Evolutionary conservation across 2,113 vertebrate genomes (phyloP).

Genomic region (Hirundichthys speculiger): DNA sequence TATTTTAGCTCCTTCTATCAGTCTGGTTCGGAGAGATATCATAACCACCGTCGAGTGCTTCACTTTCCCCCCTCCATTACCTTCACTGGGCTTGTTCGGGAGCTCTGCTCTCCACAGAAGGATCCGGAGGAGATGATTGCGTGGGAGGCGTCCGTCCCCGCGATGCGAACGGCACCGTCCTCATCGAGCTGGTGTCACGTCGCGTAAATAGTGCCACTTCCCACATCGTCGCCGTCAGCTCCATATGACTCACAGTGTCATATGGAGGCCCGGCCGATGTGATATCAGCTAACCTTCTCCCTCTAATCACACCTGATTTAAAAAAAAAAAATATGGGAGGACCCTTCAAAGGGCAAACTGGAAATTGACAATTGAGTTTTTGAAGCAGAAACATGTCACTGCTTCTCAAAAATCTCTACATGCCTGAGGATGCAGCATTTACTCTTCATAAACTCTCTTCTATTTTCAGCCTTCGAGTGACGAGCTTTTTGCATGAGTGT

Average conservation of each 20-base stretch:
- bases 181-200: too few species aligned
- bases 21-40: conserved; percentile 28
- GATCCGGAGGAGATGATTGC: neutral
- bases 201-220: conserved; percentile 25
- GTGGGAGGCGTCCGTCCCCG: too few species aligned
- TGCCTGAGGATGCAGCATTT: too few species aligned
- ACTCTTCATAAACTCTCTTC: too few species aligned
- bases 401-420: too few species aligned
- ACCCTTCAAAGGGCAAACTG: too few species aligned
- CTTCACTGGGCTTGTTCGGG: neutral
- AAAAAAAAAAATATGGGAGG: too few species aligned
- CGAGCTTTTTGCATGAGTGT: neutral
- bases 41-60: conserved; percentile 16
- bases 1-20: conserved; percentile 15
- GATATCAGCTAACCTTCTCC: conserved; percentile 70
- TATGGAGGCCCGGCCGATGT: conserved; percentile 19
- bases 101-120: neutral
- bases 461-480: neutral
- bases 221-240: conserved; percentile 7
- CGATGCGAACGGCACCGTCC: too few species aligned
- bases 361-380: too few species aligned
- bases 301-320: neutral
- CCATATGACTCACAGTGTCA: conserved; percentile 41
- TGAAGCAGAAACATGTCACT: too few species aligned
- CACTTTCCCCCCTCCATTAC: conserved; percentile 2